Percentiles rank a stretch among this genome's conserved stretches.
Evolutionary conservation across 2,888 invertebrate genomes (phyloP).

Genomic region (Iselma pallidipennis): DNA sequence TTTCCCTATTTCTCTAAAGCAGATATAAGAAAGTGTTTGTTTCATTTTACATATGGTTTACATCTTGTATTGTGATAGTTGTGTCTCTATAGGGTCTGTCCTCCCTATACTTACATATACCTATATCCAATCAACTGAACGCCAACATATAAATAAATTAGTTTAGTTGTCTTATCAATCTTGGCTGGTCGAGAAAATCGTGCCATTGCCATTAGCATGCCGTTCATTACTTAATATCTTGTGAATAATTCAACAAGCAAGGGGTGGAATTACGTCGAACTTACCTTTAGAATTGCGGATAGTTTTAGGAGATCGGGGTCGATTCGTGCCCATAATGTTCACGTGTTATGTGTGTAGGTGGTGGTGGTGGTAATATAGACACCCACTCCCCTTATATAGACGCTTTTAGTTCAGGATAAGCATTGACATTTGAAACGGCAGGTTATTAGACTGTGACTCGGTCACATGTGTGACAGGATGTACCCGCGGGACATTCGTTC

Average conservation of each 20-base stretch:
- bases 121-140: no score
- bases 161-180: neutral
- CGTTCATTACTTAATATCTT: neutral
- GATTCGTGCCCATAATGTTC: neutral
- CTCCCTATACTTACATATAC: no score
- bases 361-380: neutral
- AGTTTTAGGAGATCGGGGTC: neutral
- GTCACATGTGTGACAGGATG: conserved; percentile 30
- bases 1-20: conserved; percentile 26
- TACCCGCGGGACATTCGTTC: conserved; percentile 35
- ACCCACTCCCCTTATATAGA: neutral
- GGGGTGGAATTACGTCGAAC: neutral
- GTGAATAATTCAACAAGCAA: neutral
- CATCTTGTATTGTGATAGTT: conserved; percentile 43
- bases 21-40: conserved; percentile 40
- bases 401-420: conserved; percentile 37
- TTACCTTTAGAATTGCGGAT: neutral
- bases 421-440: conserved; percentile 50
- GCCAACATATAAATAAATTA: neutral
- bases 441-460: conserved; percentile 47
- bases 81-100: conserved; percentile 39
- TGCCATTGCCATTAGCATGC: neutral
- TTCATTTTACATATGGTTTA: conserved; percentile 37
- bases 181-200: neutral
- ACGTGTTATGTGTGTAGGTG: neutral